Base-by-base conservation (phyloP, 2,113 vertebrate genomes). In the Malurus elegans region DNA sequence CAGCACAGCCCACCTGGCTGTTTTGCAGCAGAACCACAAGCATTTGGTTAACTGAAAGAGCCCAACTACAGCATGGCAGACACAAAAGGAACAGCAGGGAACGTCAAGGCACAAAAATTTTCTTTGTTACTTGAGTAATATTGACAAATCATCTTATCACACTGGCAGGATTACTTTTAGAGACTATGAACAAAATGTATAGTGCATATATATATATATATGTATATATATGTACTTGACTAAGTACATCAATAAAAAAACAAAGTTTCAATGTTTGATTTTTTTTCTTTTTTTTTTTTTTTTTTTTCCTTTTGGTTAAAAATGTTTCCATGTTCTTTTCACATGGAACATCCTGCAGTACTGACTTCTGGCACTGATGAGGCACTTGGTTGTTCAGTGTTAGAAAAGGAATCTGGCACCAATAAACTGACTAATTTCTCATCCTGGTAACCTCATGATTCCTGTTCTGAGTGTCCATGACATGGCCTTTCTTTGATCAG, bases 211-310 rank as follows among this genome's bases (percentile, higher is more conserved):
- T 24, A 17, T 24, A 17, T 36, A 36, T 38, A 38, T 38, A 38
- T 38, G 38, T 25, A 34, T 26, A 18, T 54, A 17, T 38, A 24
- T 72, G 16, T 48, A 42, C 12, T 57, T 32, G 10, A 29, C 18
- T 54, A 47, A 36, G 16, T 38, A 21, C 9, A 50, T 66, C 29
- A 51, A 54, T 51, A 28, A 64, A 85, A 86, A 76, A 4, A 3
- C 38, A 62, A 32, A 67, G 8, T 56, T 50, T 90, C 26, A 64
- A 44, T 81, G 18, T 13, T 4, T 90, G 9, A 2, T 3, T 31
- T 71, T n/a, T 31, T 29, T 13, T 48, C 21, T 18, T 14, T 8
- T 25, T 6, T 2, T 0, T 8, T 8, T 3, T 2, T 16, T 17
- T 20, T 45, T 60, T 62, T 45, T 25, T 8, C 1, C 3, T n/a